A percentile compares a stretch with the other conserved stretches of the same genome.
phyloP scores from a whole-genome alignment of 2,888 invertebrate genomes.

The Blera fallax region DNA sequence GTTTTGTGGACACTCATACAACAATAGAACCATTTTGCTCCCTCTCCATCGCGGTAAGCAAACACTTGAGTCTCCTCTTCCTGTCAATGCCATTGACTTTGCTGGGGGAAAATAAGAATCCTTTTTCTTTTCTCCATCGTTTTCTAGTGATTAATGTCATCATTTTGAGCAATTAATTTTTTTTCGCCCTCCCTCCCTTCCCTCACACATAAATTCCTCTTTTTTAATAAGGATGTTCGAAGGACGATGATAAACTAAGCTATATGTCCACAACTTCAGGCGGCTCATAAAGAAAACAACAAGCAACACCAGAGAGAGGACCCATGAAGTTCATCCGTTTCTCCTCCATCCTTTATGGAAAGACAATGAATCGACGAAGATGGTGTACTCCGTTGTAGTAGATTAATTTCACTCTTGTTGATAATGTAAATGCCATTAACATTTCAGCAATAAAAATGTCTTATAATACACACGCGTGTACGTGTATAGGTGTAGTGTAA shows the following conservation, averaged over 20 bases:
- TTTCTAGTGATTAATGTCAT: constrained; percentile 37
- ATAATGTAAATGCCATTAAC: constrained; percentile 51
- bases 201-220: constrained; percentile 13
- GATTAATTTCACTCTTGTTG: constrained; percentile 49
- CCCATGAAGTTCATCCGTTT: not conserved
- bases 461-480: not conserved
- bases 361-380: constrained; percentile 9
- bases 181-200: not conserved
- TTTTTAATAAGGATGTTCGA: constrained; percentile 17
- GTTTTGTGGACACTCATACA: not conserved
- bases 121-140: constrained; percentile 10
- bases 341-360: not conserved
- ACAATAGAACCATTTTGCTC: not conserved
- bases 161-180: constrained; percentile 37
- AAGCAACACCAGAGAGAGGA: too few species aligned
- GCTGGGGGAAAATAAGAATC: constrained; percentile 7
- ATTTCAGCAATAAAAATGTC: constrained; percentile 47
- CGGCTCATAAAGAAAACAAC: not conserved
- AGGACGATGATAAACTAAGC: constrained; percentile 16
- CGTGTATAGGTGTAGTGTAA: too few species aligned
- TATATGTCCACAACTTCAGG: constrained; percentile 5
- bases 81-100: not conserved
- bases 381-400: constrained; percentile 18
- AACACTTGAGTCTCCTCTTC: not conserved
- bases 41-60: not conserved